Conservation (phyloP, 2,797 vertebrate species). For the Semaprochilodus insignis region DNA sequence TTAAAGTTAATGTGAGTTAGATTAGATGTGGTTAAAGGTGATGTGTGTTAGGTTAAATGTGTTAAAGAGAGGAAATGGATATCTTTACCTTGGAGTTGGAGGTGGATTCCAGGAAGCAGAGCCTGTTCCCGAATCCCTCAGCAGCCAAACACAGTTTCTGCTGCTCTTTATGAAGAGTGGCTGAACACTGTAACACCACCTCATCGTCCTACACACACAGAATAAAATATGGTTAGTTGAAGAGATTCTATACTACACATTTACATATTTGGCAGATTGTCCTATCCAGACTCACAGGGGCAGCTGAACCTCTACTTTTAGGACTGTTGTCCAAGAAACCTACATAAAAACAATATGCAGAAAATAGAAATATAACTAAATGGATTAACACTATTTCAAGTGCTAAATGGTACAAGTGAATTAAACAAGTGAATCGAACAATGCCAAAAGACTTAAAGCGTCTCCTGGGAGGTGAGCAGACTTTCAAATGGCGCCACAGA, state of each 20-base stretch:
- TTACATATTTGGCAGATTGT: background rate
- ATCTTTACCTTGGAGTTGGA: slow-evolving; percentile 94
- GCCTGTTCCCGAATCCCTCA: slow-evolving; percentile 95
- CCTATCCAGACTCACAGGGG: background rate
- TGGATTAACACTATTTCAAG: background rate
- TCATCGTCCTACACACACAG: slow-evolving; percentile 86
- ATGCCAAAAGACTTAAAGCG: background rate
- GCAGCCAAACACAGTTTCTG: slow-evolving; percentile 95
- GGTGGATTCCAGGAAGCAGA: slow-evolving; percentile 96
- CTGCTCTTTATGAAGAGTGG: slow-evolving; percentile 91
- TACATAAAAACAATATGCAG: background rate
- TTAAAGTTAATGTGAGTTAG: background rate
- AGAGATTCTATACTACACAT: background rate
- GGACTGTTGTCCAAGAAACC: background rate
- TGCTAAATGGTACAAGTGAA: background rate
- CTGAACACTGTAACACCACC: slow-evolving; percentile 93
- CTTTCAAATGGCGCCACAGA: background rate
- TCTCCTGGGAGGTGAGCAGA: background rate
- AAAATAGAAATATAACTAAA: background rate
- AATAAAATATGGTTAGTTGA: background rate
- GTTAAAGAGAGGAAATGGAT: background rate
- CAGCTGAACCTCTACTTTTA: too few relatives aligned
- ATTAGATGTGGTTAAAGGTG: background rate
- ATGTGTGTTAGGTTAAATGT: background rate
- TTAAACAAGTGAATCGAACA: background rate